Conservation (phyloP, 2,888 invertebrate genomes). For the Cordilura impudica region DNA sequence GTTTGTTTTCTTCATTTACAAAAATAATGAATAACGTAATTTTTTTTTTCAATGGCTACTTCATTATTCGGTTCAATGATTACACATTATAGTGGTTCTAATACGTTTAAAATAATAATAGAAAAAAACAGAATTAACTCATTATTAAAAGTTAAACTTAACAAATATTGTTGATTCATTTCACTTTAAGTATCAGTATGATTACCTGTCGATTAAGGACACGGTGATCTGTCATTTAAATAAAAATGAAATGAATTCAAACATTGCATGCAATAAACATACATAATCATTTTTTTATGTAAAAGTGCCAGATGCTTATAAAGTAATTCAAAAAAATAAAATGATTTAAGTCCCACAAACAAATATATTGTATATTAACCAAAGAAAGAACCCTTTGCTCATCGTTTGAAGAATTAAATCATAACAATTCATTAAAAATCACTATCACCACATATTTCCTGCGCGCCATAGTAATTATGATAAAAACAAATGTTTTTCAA, state of each 20-base stretch:
- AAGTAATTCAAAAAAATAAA: conserved; percentile 21
- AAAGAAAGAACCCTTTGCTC: neutral
- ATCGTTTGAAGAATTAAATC: neutral
- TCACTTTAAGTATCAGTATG: neutral
- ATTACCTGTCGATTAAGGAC: conserved; percentile 13
- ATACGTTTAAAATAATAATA: too few relatives aligned
- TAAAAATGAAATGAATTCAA: neutral
- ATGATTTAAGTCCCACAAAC: conserved; percentile 7
- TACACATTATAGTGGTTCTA: too few relatives aligned
- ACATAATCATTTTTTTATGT: neutral
- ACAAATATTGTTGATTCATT: too few relatives aligned
- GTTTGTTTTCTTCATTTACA: too few relatives aligned
- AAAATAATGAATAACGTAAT: too few relatives aligned
- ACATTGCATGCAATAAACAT: neutral
- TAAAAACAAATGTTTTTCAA: neutral
- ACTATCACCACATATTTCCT: conserved; percentile 15
- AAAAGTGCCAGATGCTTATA: conserved; percentile 15
- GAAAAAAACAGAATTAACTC: too few relatives aligned
- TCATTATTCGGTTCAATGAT: too few relatives aligned
- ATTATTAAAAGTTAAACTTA: too few relatives aligned
- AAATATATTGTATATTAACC: neutral
- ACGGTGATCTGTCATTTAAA: conserved; percentile 1
- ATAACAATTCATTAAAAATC: neutral
- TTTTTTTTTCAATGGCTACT: too few relatives aligned
- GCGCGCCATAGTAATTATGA: neutral